phyloP scores from a whole-genome alignment of 1,140 invertebrate species.

The Ganaspis sp. region DNA sequence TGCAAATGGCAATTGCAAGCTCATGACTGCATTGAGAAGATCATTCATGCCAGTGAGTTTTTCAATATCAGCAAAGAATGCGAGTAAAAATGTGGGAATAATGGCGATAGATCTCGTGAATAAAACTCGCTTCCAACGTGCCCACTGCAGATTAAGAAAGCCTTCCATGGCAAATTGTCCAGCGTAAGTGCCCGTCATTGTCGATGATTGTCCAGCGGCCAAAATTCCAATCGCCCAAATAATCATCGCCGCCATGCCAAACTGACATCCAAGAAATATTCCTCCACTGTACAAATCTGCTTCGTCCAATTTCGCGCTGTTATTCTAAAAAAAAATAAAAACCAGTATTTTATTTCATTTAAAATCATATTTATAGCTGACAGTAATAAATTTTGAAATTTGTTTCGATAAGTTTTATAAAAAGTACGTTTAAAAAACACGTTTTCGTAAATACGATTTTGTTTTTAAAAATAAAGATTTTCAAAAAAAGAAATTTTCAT shows the following conservation, averaged over 20 bases:
- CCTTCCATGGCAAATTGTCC: conserved; percentile 91
- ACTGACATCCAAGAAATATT: conserved; percentile 90
- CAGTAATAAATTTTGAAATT: too few relatives aligned
- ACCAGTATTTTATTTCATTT: conserved; percentile 34
- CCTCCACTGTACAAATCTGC: conserved; percentile 91
- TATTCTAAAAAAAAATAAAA: conserved; percentile 70
- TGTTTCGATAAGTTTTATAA: too few relatives aligned
- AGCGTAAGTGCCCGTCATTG: conserved; percentile 90
- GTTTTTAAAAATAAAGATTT: too few relatives aligned
- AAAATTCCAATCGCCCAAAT: conserved; percentile 94
- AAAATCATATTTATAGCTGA: neutral
- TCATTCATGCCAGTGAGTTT: conserved; percentile 92
- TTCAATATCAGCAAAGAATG: conserved; percentile 84
- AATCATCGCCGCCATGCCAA: conserved; percentile 88
- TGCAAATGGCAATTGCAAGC: conserved; percentile 89
- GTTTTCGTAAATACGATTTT: too few relatives aligned
- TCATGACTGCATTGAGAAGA: conserved; percentile 93
- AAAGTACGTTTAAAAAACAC: too few relatives aligned
- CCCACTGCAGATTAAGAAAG: conserved; percentile 92
- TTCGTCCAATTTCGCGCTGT: conserved; percentile 77
- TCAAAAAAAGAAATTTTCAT: too few relatives aligned
- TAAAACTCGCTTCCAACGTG: conserved; percentile 91
- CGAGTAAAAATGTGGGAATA: conserved; percentile 90
- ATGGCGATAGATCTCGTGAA: conserved; percentile 93
- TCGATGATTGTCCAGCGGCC: conserved; percentile 93